Evolutionary conservation across 2,888 invertebrate genomes (phyloP), one percentile per base, ranked within the genome.

Genomic region (Hypena proboscidalis): DNA sequence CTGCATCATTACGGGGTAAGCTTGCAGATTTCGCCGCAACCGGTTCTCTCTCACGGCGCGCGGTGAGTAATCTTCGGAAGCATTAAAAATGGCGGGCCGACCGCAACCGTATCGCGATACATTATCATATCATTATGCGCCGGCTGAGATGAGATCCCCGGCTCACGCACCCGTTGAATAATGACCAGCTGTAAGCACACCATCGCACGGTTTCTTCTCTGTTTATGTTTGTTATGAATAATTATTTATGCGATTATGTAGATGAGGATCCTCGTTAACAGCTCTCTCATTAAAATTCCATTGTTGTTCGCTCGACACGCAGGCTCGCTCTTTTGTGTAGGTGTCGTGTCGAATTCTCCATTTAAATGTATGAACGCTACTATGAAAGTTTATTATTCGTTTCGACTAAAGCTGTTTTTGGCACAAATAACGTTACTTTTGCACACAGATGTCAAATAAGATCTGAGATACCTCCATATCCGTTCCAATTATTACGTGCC

Each of bases 231-330:
- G 76, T 79, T 81, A 83, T 82, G 78, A 82, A 83, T 84, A 81
- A 83, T 83, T 78, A 82, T 83, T 77, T 75, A 85, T 83, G 80
- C 80, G 77, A 82, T 86, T 88, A 90, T 87, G 86, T 77, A 83
- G 77, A 88, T 85, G 74, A 61, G 70, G 64, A 77, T 79, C 70
- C 77, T 82, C 77, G 80, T 80, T 85, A 83, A 82, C 82, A 71
- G 72, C 70, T 69, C 63, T 56, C 81, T 84, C 83, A 86, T 88
- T 88, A 84, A 84, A 83, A 88, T 89, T 85, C 86, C 78, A 79
- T 87, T 86, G 85, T 84, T 70, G 70, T 68, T 71, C 68, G 66
- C 62, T 70, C 74, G 70, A 72, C 78, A 73, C 77, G 77, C 74
- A 71, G 67, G 57, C 67, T 69, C 55, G 69, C 58, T 75, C 74